Evolutionary conservation across 2,888 invertebrate genomes (phyloP).

Genomic region (Invenusta paracnida): DNA sequence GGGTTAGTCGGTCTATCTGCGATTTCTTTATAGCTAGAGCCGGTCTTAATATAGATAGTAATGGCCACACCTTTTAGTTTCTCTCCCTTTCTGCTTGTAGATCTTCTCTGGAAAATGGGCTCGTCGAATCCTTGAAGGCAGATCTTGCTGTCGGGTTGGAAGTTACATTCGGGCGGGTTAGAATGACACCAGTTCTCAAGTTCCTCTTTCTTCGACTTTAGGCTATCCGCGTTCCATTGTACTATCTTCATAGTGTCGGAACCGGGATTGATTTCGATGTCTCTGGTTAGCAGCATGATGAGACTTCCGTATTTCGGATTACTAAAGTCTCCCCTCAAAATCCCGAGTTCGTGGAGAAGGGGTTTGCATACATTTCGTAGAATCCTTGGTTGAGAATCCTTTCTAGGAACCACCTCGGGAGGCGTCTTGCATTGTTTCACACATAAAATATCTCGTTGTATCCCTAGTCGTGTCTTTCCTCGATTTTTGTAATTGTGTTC

Average conservation of each 20-base stretch:
- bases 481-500: no score
- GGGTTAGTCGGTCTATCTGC: neutral
- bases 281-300: neutral
- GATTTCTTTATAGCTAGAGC: neutral
- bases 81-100: neutral
- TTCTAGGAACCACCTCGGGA: no score
- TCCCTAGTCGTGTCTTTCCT: no score
- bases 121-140: neutral
- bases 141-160: neutral
- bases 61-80: neutral
- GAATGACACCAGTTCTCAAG: neutral
- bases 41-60: neutral
- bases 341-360: neutral
- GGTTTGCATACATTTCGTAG: neutral
- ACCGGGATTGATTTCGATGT: neutral
- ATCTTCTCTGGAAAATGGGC: neutral
- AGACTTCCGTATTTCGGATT: neutral
- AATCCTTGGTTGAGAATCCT: no score
- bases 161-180: neutral
- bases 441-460: no score
- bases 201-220: neutral
- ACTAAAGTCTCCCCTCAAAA: neutral
- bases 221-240: neutral
- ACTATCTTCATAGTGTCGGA: neutral
- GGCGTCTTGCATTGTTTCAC: no score